These are phyloP conservation scores for Catalaphyllia jardinei DNA, from an alignment of 64 coral and sea anemone genomes.

Conservation along the genomic window DNA sequence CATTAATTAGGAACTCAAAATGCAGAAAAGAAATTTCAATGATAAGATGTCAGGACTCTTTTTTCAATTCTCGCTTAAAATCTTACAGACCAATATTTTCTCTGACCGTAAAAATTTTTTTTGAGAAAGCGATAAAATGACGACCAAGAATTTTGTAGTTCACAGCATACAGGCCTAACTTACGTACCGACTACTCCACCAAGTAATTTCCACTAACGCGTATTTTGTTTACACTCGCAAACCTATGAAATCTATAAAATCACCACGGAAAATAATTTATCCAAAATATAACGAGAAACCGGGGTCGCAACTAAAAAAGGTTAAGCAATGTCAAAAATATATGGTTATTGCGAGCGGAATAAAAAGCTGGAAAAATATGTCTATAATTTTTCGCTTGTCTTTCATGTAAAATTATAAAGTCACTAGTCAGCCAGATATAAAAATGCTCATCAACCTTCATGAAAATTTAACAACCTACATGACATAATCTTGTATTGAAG, in stretches of 20 bases:
- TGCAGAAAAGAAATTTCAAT: neutral
- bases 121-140: too few relatives aligned
- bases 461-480: slow-evolving; percentile 1
- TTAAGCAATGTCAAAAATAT: neutral
- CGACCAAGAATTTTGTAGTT: too few relatives aligned
- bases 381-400: neutral
- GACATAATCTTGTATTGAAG: neutral
- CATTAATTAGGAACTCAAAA: neutral
- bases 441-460: slow-evolving; percentile 14
- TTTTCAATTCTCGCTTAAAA: neutral
- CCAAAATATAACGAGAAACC: neutral
- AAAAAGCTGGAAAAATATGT: neutral
- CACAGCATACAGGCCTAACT: too few relatives aligned
- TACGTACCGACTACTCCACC: too few relatives aligned
- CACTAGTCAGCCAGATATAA: neutral
- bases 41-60: neutral
- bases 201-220: neutral
- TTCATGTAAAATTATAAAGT: slow-evolving; percentile 12
- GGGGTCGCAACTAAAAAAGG: neutral
- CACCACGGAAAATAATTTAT: neutral
- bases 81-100: neutral
- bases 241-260: neutral
- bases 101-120: too few relatives aligned
- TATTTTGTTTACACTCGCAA: slow-evolving; percentile 2
- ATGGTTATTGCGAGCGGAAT: too few relatives aligned